Percentiles rank a stretch among this genome's conserved stretches.
Evolutionary conservation across 53 echinoderm and acorn worm genomes (phyloP).

Genomic region (Holothuria leucospilota): DNA sequence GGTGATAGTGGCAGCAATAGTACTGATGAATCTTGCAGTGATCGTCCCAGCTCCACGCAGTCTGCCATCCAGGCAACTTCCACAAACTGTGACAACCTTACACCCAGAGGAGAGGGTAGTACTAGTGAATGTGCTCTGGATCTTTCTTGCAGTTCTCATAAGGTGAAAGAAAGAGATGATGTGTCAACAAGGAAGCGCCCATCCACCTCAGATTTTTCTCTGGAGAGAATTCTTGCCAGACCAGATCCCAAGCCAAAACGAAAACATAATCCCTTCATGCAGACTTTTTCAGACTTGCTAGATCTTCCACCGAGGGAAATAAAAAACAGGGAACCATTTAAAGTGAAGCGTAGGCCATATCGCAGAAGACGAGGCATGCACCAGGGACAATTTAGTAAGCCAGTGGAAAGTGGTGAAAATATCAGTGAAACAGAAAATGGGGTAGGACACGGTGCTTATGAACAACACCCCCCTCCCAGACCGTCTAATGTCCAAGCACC

Average conservation of each 20-base stretch:
- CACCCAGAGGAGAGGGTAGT: background rate
- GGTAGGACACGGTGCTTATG: background rate
- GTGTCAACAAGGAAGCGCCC: slow-evolving; percentile 3
- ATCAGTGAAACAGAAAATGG: slow-evolving; percentile 15
- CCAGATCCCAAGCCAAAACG: slow-evolving; percentile 45
- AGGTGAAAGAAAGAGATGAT: slow-evolving; percentile 7
- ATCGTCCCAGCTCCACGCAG: slow-evolving; percentile 40
- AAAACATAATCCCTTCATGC: slow-evolving; percentile 50
- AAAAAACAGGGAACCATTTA: slow-evolving; percentile 52
- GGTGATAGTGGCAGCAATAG: slow-evolving; percentile 45
- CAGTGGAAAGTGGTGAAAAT: background rate
- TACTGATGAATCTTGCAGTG: slow-evolving; percentile 43
- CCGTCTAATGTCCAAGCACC: slow-evolving; percentile 21
- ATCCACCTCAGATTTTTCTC: slow-evolving; percentile 34
- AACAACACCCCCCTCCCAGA: background rate
- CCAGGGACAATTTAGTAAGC: slow-evolving; percentile 16
- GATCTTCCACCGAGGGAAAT: slow-evolving; percentile 50
- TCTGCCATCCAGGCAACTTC: slow-evolving; percentile 22
- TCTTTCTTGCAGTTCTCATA: slow-evolving; percentile 28
- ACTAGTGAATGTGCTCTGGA: slow-evolving; percentile 29
- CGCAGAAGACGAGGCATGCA: slow-evolving; percentile 26
- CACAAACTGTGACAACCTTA: background rate
- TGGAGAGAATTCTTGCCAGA: slow-evolving; percentile 41
- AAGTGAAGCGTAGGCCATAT: slow-evolving; percentile 50
- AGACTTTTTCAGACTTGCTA: slow-evolving; percentile 46